These are phyloP conservation scores for Heliconius hewitsoni DNA, from an alignment of 1,140 invertebrate species.

Conservation along the genomic window DNA sequence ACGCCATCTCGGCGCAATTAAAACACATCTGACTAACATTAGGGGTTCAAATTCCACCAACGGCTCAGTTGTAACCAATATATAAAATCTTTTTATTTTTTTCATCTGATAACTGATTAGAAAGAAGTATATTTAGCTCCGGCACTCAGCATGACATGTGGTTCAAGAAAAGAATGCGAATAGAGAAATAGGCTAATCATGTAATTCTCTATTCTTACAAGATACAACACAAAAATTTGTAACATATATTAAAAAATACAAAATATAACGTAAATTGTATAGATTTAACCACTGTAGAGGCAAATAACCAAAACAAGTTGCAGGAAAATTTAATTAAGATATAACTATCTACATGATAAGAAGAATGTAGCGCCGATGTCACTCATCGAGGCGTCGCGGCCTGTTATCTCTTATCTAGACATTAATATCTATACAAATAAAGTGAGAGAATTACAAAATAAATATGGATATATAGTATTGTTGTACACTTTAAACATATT, in stretches of 20 bases:
- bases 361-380: not conserved
- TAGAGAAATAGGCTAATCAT: too few species aligned
- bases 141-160: too few species aligned
- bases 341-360: not conserved
- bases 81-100: too few species aligned
- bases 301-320: not conserved
- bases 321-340: conserved; percentile 1
- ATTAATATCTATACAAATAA: not conserved
- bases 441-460: not conserved
- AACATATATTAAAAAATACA: not conserved
- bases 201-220: too few species aligned
- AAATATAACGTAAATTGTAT: not conserved
- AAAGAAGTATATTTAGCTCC: too few species aligned
- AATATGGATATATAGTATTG: not conserved
- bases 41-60: too few species aligned
- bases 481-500: not conserved
- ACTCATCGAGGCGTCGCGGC: not conserved
- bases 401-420: conserved; percentile 4
- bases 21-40: too few species aligned
- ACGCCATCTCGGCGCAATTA: too few species aligned
- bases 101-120: too few species aligned
- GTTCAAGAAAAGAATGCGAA: too few species aligned
- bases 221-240: not conserved
- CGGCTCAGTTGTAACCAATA: too few species aligned
- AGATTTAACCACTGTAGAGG: not conserved